Evolutionary conservation across 2,888 invertebrate genomes (phyloP).

Genomic region (Pollenia amentaria): DNA sequence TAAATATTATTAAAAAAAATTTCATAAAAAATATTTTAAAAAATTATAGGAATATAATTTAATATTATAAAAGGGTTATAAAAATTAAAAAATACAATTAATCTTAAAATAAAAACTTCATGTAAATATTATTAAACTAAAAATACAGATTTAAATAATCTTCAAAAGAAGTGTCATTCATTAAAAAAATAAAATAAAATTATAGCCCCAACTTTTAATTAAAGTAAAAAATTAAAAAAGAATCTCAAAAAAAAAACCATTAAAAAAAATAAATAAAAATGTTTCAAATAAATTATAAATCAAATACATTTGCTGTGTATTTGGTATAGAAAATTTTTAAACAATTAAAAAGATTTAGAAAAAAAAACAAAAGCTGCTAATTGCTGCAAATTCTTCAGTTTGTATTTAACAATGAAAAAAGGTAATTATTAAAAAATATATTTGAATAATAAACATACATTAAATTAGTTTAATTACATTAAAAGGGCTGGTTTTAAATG

Average conservation of each 20-base stretch:
- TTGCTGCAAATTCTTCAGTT: neutral
- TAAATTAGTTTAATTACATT: no score
- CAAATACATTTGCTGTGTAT: neutral
- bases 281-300: neutral
- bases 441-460: neutral
- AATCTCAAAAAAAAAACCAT: neutral
- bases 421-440: slow-evolving; percentile 17
- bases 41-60: neutral
- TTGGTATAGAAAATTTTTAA: neutral
- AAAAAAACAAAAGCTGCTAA: slow-evolving; percentile 13
- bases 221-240: no score
- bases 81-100: neutral
- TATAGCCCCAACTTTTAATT: no score
- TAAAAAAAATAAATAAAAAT: neutral
- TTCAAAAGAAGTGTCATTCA: no score
- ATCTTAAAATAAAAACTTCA: neutral
- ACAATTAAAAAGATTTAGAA: neutral
- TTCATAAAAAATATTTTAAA: neutral
- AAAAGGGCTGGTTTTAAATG: no score
- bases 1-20: neutral
- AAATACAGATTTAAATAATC: no score
- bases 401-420: slow-evolving; percentile 9
- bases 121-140: no score
- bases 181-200: no score
- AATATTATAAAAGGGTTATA: no score